Base-by-base conservation (phyloP, 2,113 vertebrate genomes). In the Lasiurus borealis region DNA sequence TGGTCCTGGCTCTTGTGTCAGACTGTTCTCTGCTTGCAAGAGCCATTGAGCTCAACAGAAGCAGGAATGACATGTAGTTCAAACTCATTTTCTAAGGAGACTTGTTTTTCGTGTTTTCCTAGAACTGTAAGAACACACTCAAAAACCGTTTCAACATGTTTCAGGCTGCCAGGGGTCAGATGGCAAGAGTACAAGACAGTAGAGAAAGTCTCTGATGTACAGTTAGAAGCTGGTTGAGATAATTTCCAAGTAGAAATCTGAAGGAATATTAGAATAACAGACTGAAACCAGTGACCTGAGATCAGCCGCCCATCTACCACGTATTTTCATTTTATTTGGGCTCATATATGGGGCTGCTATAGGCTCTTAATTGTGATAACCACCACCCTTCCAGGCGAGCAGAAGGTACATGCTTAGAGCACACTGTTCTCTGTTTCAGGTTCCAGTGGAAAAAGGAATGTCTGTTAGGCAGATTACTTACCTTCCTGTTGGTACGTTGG, bases 371-470 rank as follows among this genome's bases (percentile, higher is more conserved):
- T 82, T 5, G 0, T 25, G 31, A 1, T 31, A 18, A 76, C 34
- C 16, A 18, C 81, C 46, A 8, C 14, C 12, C 40, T 50, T 81
- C 54, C 73, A 72, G 82, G 73, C 5, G 40, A 54, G 82, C n/a
- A 46, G 54, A 59, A 66, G 11, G 8, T 14, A 9, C 8, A 14
- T 1, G 48, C 81, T 80, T 36, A 57, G 19, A 75, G 80, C 21
- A 71, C 68, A 73, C 3, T 48, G 40, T 44, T 88, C 31, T 59
- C 80, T 87, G 85, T 36, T 88, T 85, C 64, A 66, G 77, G 90
- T 94, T 95, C 73, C 75, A 36, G 82, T 50, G 62, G 64, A 52
- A 48, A 44, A 81, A 80, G 81, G 84, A 92, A 93, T 78, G 93
- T 31, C 11, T n/a, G 2, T 12, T 29, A 52, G 93, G 88, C 92